Evolutionary conservation across 64 coral and sea anemone genomes (phyloP).

Genomic region (Porites lutea): DNA sequence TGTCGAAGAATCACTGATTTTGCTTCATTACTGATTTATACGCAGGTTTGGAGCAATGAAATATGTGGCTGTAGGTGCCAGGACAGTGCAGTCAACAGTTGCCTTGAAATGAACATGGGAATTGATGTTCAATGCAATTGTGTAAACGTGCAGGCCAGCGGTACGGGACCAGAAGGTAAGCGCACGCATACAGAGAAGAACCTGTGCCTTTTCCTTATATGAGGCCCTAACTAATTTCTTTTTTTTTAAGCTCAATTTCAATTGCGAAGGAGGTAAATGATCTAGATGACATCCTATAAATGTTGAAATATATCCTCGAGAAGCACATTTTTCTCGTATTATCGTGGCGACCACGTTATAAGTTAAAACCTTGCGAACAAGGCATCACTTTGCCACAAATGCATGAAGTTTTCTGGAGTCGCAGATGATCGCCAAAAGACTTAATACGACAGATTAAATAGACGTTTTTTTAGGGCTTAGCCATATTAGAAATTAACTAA

Average conservation of each 20-base stretch:
- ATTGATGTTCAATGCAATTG: slow-evolving; percentile 75
- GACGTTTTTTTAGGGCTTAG: not conserved
- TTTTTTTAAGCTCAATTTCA: too few species aligned
- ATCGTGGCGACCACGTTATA: too few species aligned
- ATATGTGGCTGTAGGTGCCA: slow-evolving; percentile 75
- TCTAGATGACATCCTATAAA: not conserved
- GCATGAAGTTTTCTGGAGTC: too few species aligned
- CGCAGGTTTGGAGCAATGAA: slow-evolving; percentile 75
- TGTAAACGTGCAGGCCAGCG: slow-evolving; percentile 66
- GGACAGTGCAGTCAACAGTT: slow-evolving; percentile 53
- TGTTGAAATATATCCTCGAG: not conserved
- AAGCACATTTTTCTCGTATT: too few species aligned
- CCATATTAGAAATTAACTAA: not conserved
- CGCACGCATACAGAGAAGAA: not conserved
- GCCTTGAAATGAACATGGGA: slow-evolving; percentile 51
- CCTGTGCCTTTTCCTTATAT: not conserved
- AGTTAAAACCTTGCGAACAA: too few species aligned
- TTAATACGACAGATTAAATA: too few species aligned
- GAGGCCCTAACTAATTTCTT: not conserved
- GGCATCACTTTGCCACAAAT: too few species aligned
- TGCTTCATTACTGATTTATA: not conserved
- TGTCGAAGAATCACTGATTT: too few species aligned
- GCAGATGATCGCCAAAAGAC: too few species aligned
- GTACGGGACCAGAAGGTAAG: not conserved
- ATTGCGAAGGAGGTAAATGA: not conserved